Conservation (phyloP, 2,888 invertebrate species). For the Phasia obesa region DNA sequence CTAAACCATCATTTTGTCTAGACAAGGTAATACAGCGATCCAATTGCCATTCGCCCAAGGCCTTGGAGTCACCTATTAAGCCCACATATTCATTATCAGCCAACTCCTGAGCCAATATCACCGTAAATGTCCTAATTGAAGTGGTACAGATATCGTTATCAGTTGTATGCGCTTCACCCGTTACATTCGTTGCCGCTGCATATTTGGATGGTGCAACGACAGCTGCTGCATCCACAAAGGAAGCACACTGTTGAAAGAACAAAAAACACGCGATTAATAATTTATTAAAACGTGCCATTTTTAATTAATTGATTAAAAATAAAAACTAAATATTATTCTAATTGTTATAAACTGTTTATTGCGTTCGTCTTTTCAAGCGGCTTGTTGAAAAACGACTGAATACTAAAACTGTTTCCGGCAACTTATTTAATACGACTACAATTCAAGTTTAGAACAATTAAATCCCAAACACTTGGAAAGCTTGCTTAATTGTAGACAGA, state of each 20-base stretch:
- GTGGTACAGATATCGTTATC: constrained; percentile 72
- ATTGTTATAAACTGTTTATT: neutral
- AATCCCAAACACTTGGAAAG: too few relatives aligned
- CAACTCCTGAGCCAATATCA: constrained; percentile 83
- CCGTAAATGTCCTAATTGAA: constrained; percentile 75
- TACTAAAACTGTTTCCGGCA: constrained; percentile 16
- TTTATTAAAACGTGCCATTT: constrained; percentile 46
- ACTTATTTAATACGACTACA: constrained; percentile 36
- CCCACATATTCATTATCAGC: constrained; percentile 86
- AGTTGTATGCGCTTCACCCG: neutral
- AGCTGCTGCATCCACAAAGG: constrained; percentile 75
- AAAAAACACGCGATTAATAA: constrained; percentile 72
- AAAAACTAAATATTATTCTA: neutral
- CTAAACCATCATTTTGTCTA: constrained; percentile 68
- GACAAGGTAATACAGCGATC: constrained; percentile 84
- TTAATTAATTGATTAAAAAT: neutral
- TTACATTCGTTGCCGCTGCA: neutral
- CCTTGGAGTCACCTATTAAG: constrained; percentile 86
- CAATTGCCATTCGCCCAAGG: constrained; percentile 89
- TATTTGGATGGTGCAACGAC: constrained; percentile 40
- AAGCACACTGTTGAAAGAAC: constrained; percentile 75
- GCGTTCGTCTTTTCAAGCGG: constrained; percentile 16
- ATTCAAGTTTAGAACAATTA: constrained; percentile 13
- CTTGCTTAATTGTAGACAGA: too few relatives aligned
- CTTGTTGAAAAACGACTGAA: constrained; percentile 26